phyloP scores from a whole-genome alignment of 2,888 invertebrate species.

The Ditula angustiorana region DNA sequence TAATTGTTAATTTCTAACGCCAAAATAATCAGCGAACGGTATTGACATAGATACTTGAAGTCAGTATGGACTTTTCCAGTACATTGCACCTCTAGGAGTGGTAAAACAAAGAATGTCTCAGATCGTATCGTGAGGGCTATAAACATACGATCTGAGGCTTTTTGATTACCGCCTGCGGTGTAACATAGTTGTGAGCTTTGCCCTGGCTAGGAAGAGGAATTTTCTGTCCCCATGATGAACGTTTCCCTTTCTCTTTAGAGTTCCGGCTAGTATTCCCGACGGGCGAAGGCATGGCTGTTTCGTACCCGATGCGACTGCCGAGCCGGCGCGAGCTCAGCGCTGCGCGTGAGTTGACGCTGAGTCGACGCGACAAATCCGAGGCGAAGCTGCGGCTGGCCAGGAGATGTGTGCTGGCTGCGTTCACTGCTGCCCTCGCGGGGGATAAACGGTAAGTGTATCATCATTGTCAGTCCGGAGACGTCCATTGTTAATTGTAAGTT shows the following conservation, averaged over 20 bases:
- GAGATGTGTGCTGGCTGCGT: constrained; percentile 72
- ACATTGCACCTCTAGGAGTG: too few species aligned
- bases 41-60: too few species aligned
- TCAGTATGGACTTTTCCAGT: too few species aligned
- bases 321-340: constrained; percentile 74
- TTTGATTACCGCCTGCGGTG: too few species aligned
- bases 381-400: constrained; percentile 74
- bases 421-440: constrained; percentile 62
- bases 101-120: too few species aligned
- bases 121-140: too few species aligned
- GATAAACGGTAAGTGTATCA: constrained; percentile 58
- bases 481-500: neutral
- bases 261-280: constrained; percentile 82
- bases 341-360: constrained; percentile 77
- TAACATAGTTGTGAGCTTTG: too few species aligned
- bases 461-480: neutral
- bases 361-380: constrained; percentile 76
- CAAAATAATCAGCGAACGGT: too few species aligned
- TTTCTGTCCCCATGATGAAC: too few species aligned
- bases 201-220: too few species aligned
- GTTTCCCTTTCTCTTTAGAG: constrained; percentile 56
- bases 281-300: constrained; percentile 76
- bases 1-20: too few species aligned
- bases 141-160: too few species aligned
- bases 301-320: constrained; percentile 74